Conservation (phyloP, 2,888 invertebrate genomes). For the Pediacus dermestoides region DNA sequence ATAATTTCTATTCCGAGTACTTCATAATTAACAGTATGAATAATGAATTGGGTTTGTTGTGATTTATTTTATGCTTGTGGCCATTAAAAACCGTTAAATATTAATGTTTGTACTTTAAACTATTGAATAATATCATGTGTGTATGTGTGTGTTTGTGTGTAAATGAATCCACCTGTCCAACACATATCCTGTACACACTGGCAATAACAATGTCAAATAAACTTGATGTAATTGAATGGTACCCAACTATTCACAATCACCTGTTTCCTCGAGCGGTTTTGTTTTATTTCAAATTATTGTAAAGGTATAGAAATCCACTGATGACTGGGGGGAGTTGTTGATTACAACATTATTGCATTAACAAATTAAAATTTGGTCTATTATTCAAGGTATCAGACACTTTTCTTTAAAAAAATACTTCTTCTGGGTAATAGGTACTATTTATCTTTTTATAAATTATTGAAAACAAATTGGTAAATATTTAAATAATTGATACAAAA, state of each 20-base stretch:
- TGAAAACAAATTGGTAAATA: too few relatives aligned
- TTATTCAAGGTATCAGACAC: too few relatives aligned
- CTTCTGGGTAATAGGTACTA: too few relatives aligned
- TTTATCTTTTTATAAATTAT: too few relatives aligned
- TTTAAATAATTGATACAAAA: too few relatives aligned
- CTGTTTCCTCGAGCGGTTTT: constrained; percentile 1
- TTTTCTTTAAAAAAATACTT: too few relatives aligned
- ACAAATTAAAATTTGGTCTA: too few relatives aligned
- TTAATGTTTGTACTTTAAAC: constrained; percentile 17
- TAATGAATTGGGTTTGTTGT: constrained; percentile 4
- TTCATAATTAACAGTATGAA: constrained; percentile 5
- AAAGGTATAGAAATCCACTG: too few relatives aligned
- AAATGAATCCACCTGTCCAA: constrained; percentile 19
- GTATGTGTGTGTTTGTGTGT: constrained; percentile 7
- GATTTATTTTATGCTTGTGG: constrained; percentile 2
- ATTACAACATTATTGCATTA: too few relatives aligned
- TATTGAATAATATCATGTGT: constrained; percentile 14
- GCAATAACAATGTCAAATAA: constrained; percentile 5
- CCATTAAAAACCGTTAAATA: constrained; percentile 9
- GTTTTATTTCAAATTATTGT: neutral
- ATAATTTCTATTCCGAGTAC: constrained; percentile 3
- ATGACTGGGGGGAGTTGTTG: too few relatives aligned
- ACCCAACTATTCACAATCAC: constrained; percentile 2
- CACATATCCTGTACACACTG: constrained; percentile 14
- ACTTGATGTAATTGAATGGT: constrained; percentile 4